Evolutionary conservation across 2,113 vertebrate species (phyloP).

Genomic region (Catharus bicknelli): DNA sequence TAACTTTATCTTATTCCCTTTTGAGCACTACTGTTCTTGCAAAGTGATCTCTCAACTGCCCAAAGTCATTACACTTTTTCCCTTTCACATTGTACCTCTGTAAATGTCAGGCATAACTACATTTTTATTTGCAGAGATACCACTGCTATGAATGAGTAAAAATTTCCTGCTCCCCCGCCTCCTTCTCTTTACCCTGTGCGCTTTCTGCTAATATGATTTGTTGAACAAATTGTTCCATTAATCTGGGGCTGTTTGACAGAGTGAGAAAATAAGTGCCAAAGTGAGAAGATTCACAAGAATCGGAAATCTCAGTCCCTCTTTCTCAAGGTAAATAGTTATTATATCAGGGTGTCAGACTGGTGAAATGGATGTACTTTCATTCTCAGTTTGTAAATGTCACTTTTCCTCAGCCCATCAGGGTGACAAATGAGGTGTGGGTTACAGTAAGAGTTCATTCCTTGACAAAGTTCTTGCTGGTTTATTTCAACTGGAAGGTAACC

Average conservation of each 20-base stretch:
- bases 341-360: constrained; percentile 89
- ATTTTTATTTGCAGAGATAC: constrained; percentile 93
- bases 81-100: constrained; percentile 84
- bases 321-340: constrained; percentile 98
- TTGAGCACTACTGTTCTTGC: constrained; percentile 76
- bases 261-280: constrained; percentile 87
- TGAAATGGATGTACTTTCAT: constrained; percentile 90
- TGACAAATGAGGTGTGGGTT: constrained; percentile 95
- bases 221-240: constrained; percentile 93
- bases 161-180: constrained; percentile 79
- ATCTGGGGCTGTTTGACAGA: constrained; percentile 88
- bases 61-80: constrained; percentile 87
- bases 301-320: constrained; percentile 86
- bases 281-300: constrained; percentile 86
- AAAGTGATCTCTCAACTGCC: constrained; percentile 83
- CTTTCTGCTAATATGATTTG: constrained; percentile 93
- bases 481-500: constrained; percentile 69
- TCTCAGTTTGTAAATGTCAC: constrained; percentile 96
- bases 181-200: constrained; percentile 82
- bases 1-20: constrained; percentile 85
- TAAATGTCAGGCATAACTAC: constrained; percentile 93
- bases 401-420: constrained; percentile 92
- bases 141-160: constrained; percentile 83
- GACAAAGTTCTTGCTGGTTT: constrained; percentile 82
- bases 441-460: constrained; percentile 84